Percentiles rank a stretch among this genome's conserved stretches.
Evolutionary conservation across 2,113 vertebrate species (phyloP).

Genomic region (Noctilio leporinus): DNA sequence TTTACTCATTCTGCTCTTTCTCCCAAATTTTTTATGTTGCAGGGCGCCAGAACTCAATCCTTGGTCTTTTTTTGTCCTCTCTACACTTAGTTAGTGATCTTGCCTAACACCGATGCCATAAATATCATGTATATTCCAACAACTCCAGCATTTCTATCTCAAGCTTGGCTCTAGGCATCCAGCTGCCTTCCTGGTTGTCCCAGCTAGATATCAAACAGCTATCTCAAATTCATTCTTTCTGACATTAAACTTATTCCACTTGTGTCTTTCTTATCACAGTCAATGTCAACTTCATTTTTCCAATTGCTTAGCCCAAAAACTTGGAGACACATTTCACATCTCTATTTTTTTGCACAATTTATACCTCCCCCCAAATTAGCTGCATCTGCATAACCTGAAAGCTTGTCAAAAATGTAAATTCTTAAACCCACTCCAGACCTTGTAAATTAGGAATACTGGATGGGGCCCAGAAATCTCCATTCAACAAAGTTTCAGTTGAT

Average conservation of each 20-base stretch:
- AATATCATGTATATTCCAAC: neutral
- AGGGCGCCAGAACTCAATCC: neutral
- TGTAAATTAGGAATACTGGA: neutral
- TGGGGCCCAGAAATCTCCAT: neutral
- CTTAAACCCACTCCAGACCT: neutral
- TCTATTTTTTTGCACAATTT: neutral
- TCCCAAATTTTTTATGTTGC: neutral
- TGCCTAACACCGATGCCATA: neutral
- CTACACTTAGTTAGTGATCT: neutral
- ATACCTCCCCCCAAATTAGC: neutral
- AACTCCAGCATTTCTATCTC: neutral
- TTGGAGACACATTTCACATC: neutral
- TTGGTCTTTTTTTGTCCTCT: neutral
- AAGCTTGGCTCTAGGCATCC: neutral
- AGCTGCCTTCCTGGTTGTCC: neutral
- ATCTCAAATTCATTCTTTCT: neutral
- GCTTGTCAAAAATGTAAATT: neutral
- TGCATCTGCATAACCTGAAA: neutral
- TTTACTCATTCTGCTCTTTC: neutral
- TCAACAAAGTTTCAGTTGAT: neutral
- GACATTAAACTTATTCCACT: neutral
- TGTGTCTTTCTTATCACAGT: neutral
- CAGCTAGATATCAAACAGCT: neutral
- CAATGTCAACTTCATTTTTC: too few relatives aligned
- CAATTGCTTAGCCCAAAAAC: neutral